phyloP scores from a whole-genome alignment of 2,797 vertebrate genomes.

The Sebastolobus altivelis region DNA sequence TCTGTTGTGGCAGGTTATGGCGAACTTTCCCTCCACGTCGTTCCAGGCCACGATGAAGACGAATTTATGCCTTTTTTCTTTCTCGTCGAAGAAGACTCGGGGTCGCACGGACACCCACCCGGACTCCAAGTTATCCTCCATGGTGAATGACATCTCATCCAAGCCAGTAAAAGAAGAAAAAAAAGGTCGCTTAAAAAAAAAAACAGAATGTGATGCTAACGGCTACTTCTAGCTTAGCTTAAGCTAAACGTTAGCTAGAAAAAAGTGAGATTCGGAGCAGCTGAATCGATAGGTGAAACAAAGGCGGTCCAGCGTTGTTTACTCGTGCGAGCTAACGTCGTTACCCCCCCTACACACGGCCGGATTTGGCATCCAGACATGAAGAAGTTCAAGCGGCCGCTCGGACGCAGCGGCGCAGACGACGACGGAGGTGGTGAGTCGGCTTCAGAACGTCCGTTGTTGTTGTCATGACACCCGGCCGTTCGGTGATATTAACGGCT shows the following conservation, averaged over 20 bases:
- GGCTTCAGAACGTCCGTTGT: slow-evolving; percentile 47
- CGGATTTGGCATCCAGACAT: slow-evolving; percentile 26
- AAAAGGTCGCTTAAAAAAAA: slow-evolving; percentile 13
- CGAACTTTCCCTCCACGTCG: slow-evolving; percentile 95
- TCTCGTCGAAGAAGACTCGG: slow-evolving; percentile 95
- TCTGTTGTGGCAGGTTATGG: slow-evolving; percentile 96
- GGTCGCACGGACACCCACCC: slow-evolving; percentile 98
- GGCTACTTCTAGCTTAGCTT: slow-evolving; percentile 45
- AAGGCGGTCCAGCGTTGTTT: slow-evolving; percentile 62
- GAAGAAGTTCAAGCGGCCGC: slow-evolving; percentile 37
- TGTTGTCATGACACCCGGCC: slow-evolving; percentile 47
- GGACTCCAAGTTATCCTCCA: slow-evolving; percentile 95
- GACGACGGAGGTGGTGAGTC: not conserved
- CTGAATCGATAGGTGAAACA: slow-evolving; percentile 43
- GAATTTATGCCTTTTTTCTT: slow-evolving; percentile 93
- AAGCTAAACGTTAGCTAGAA: slow-evolving; percentile 2
- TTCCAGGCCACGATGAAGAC: slow-evolving; percentile 98
- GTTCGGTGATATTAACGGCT: not conserved
- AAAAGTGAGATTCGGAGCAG: slow-evolving; percentile 29
- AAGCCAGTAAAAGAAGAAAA: slow-evolving; percentile 30
- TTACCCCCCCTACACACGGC: slow-evolving; percentile 8
- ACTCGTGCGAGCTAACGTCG: slow-evolving; percentile 42
- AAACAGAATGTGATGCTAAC: slow-evolving; percentile 35
- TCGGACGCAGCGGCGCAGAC: slow-evolving; percentile 12
- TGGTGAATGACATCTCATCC: slow-evolving; percentile 90